A percentile compares a stretch with the other conserved stretches of the same genome.
Conservation (phyloP, 2,113 vertebrate genomes). For the Haemorhous mexicanus region DNA sequence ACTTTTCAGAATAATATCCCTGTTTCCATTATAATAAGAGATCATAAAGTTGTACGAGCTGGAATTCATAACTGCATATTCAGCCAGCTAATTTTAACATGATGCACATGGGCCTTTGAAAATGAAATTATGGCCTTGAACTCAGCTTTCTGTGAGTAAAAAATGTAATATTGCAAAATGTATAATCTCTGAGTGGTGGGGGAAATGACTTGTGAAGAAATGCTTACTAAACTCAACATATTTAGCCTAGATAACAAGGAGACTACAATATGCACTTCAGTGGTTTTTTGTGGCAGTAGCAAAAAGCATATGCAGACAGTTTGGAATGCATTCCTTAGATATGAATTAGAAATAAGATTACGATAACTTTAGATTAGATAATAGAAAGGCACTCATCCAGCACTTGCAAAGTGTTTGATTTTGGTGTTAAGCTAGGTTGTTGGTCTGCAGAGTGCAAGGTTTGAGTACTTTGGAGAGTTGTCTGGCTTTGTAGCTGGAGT, state of each 20-base stretch:
- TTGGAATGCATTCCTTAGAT: conserved; percentile 57
- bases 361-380: conserved; percentile 43
- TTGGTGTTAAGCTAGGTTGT: neutral
- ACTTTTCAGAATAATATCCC: neutral
- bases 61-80: neutral
- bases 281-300: conserved; percentile 39
- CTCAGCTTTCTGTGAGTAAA: conserved; percentile 7
- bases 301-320: neutral
- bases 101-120: neutral
- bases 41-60: neutral
- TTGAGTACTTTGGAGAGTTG: neutral
- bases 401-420: neutral
- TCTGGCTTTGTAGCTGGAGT: conserved; percentile 17
- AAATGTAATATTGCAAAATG: conserved; percentile 27
- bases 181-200: conserved; percentile 14
- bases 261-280: neutral
- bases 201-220: neutral
- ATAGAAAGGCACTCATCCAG: neutral
- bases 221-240: conserved; percentile 22
- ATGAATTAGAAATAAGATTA: conserved; percentile 41
- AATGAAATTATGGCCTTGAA: conserved; percentile 26
- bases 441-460: neutral
- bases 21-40: neutral
- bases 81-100: conserved; percentile 11
- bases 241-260: conserved; percentile 38